These are phyloP conservation scores for Tyrannus savana DNA, from an alignment of 2,113 vertebrate genomes.

Conservation along the genomic window DNA sequence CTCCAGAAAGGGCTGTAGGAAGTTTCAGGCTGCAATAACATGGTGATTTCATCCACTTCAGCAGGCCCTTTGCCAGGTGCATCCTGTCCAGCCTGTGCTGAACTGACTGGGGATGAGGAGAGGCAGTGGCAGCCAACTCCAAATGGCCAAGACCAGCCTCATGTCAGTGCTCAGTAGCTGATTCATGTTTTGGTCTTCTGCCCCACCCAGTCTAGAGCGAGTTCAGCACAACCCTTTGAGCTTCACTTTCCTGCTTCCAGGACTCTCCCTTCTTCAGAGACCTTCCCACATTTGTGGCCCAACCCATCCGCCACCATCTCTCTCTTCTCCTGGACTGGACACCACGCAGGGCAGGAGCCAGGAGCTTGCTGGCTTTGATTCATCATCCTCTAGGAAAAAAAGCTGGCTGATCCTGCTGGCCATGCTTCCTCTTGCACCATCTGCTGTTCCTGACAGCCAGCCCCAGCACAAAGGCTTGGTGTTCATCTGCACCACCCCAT, in stretches of 20 bases:
- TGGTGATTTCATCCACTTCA: background rate
- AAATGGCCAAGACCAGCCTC: slow-evolving; percentile 5
- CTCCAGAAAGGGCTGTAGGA: background rate
- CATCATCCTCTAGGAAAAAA: slow-evolving; percentile 46
- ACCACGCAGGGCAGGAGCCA: slow-evolving; percentile 2
- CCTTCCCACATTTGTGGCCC: background rate
- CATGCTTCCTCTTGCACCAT: background rate
- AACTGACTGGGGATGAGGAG: background rate
- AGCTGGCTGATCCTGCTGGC: background rate
- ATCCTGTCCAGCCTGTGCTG: slow-evolving; percentile 13
- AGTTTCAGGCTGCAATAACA: background rate
- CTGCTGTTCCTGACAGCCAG: background rate
- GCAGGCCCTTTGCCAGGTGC: background rate
- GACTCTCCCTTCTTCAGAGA: background rate
- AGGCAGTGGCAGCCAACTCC: slow-evolving; percentile 8
- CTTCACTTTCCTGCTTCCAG: background rate
- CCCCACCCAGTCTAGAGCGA: slow-evolving; percentile 23
- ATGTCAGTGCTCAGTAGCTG: background rate
- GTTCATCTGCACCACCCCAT: background rate
- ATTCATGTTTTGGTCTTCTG: slow-evolving; percentile 41
- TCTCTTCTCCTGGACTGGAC: slow-evolving; percentile 25
- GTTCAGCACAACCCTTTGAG: background rate
- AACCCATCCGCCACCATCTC: background rate
- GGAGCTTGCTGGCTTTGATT: slow-evolving; percentile 23
- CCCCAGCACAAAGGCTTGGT: background rate